Evolutionary conservation across 2,888 invertebrate genomes (phyloP).

Genomic region (Congeria kusceri): DNA sequence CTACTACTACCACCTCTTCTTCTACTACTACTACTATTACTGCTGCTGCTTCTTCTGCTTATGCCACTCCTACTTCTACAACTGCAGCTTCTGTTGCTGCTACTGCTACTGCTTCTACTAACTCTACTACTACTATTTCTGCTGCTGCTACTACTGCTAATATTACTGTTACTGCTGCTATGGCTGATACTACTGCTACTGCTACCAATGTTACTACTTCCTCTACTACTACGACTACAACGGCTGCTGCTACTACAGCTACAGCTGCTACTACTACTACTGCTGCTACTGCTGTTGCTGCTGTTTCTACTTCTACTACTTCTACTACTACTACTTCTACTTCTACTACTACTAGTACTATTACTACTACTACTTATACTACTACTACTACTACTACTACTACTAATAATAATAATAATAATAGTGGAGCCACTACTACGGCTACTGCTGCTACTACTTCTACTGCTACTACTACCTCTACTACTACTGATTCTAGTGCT

Average conservation of each 20-base stretch:
- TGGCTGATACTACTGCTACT: too few relatives aligned
- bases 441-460: background rate
- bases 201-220: too few relatives aligned
- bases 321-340: conserved; percentile 2
- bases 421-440: too few relatives aligned
- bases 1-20: too few relatives aligned
- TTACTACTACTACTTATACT: background rate
- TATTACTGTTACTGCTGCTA: too few relatives aligned
- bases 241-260: background rate
- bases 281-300: background rate
- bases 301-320: background rate
- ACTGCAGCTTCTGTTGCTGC: background rate
- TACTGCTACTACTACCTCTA: background rate
- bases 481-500: conserved; percentile 2
- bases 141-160: too few relatives aligned
- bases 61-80: too few relatives aligned
- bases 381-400: too few relatives aligned
- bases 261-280: background rate
- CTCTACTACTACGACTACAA: background rate
- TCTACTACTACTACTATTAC: too few relatives aligned
- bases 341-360: background rate
- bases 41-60: too few relatives aligned
- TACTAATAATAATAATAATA: too few relatives aligned
- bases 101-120: background rate
- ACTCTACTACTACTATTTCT: too few relatives aligned